Evolutionary conservation across 2,797 vertebrate genomes (phyloP), one percentile per base, ranked within the genome.

Genomic region (Cyclura pinguis): DNA sequence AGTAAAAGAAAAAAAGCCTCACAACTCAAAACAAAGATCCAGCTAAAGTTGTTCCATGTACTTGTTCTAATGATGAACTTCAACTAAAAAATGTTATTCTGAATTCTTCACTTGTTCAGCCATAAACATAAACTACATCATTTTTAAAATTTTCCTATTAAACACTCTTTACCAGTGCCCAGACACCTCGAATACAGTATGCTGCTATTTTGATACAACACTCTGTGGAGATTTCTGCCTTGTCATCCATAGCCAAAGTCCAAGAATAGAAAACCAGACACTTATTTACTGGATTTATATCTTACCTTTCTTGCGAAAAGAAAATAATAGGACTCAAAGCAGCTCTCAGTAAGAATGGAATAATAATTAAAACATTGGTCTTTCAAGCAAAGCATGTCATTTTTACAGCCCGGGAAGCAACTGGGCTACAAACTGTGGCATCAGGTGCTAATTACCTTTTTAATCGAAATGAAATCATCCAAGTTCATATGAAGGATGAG

Each of bases 171-270:
- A 47, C 29, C 35, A 14, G 10, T 4, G 50, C 62, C 20, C 42
- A 84, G 50, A 80, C 55, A 29, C 18, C n/a, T 87, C 29, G 20
- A 78, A n/a, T 8, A 72, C 67, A 91, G 92, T 29, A 85, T 57
- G 27, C n/a, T 93, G 91, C 0, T 67, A 69, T 85, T 78, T 73
- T 84, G 91, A 87, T 88, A 92, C 83, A 2, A 24, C 59, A 95
- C 86, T 86, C n/a, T 0, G 0, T 82, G 85, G 82, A 57, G 81
- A 52, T 95, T 96, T 96, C 89, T 96, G 95, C 95, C 93, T 0
- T 90, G 95, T 96, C 96, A 96, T 95, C 87, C 88, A 92, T 87
- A 90, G 89, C 89, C 92, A 95, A 93, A 86, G 90, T 95, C 88
- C 94, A 94, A 91, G 80, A 27, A 91, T 92, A 90, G 89, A 92